These are phyloP conservation scores for Drosophila kanekoi DNA, from an alignment of 2,888 invertebrate genomes.

Conservation along the genomic window DNA sequence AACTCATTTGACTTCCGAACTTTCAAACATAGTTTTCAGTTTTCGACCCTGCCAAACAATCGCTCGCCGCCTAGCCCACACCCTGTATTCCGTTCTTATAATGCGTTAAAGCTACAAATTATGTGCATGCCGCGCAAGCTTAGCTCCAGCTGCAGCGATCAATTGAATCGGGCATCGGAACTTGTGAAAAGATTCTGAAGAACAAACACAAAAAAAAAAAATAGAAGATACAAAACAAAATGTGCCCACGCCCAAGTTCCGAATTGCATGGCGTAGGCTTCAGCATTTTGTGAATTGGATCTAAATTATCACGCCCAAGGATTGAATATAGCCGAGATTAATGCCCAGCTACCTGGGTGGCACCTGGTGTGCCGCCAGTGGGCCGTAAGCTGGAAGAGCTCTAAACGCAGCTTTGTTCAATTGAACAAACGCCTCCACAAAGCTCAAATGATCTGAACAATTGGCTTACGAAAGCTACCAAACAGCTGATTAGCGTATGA, in stretches of 20 bases:
- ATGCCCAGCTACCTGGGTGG: slow-evolving; percentile 31
- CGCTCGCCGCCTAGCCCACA: slow-evolving; percentile 8
- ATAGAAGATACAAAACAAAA: not conserved
- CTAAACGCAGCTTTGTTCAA: slow-evolving; percentile 19
- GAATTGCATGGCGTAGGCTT: slow-evolving; percentile 29
- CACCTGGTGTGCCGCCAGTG: slow-evolving; percentile 22
- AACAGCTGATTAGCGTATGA: not conserved
- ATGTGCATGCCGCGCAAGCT: slow-evolving; percentile 70
- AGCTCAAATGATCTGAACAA: slow-evolving; percentile 8
- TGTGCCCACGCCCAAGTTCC: slow-evolving; percentile 31
- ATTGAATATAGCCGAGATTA: slow-evolving; percentile 13
- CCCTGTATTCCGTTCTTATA: slow-evolving; percentile 15
- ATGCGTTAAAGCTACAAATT: slow-evolving; percentile 64
- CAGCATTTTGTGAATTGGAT: not conserved
- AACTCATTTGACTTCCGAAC: slow-evolving; percentile 71
- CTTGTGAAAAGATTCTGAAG: slow-evolving; percentile 22
- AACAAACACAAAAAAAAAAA: slow-evolving; percentile 18
- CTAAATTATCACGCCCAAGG: slow-evolving; percentile 15
- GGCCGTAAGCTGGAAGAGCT: slow-evolving; percentile 36
- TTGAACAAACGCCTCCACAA: slow-evolving; percentile 24
- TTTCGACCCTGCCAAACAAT: slow-evolving; percentile 6
- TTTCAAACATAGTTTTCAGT: slow-evolving; percentile 47
- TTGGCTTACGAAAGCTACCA: slow-evolving; percentile 8
- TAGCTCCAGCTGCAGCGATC: slow-evolving; percentile 43
- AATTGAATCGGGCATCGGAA: slow-evolving; percentile 32